These are phyloP conservation scores for Hypolimnas misippus DNA, from an alignment of 2,888 invertebrate genomes.

Conservation along the genomic window DNA sequence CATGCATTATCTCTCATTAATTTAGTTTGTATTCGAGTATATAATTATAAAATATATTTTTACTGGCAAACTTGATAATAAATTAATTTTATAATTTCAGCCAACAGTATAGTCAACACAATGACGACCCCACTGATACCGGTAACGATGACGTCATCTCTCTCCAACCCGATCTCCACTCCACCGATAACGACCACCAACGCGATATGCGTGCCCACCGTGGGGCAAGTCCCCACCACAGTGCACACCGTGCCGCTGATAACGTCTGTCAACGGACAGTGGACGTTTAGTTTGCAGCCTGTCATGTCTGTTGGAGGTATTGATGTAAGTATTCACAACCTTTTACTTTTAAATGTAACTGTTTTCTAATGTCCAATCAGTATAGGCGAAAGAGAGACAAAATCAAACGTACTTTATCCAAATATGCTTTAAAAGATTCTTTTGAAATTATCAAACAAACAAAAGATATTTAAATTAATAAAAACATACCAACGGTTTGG, in stretches of 20 bases:
- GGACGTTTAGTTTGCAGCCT: conserved; percentile 77
- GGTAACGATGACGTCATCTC: conserved; percentile 35
- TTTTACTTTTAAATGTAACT: too few species aligned
- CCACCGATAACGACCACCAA: conserved; percentile 26
- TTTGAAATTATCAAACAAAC: too few species aligned
- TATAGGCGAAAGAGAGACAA: too few species aligned
- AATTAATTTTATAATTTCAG: conserved; percentile 46
- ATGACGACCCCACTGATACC: conserved; percentile 54
- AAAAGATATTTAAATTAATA: too few species aligned
- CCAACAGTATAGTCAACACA: conserved; percentile 57
- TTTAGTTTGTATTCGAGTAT: too few species aligned
- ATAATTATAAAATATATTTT: too few species aligned
- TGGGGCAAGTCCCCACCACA: conserved; percentile 56
- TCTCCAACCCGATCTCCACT: conserved; percentile 47
- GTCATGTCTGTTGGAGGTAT: conserved; percentile 74
- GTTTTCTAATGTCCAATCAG: too few species aligned
- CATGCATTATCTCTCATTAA: too few species aligned
- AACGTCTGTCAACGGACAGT: conserved; percentile 76
- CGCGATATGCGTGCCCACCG: conserved; percentile 36
- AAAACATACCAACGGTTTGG: too few species aligned
- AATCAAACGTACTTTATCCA: too few species aligned
- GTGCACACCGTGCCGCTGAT: conserved; percentile 75
- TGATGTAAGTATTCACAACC: conserved; percentile 66
- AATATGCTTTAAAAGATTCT: too few species aligned
- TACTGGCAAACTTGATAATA: too few species aligned